Evolutionary conservation across 2,797 vertebrate genomes (phyloP).

Genomic region (Tinamus major): DNA sequence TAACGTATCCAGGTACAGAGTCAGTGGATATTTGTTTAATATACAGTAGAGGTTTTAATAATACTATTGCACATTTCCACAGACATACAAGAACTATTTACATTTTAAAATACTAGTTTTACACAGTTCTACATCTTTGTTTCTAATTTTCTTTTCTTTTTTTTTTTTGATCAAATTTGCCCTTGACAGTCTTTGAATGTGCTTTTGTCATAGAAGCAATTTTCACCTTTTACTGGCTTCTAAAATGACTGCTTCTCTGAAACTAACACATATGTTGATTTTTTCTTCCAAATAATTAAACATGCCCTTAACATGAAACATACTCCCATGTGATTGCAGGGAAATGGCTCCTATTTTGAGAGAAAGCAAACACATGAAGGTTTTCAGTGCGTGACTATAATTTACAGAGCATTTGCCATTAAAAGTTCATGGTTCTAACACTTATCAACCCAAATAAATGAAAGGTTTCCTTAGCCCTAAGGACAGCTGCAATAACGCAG

Average conservation of each 20-base stretch:
- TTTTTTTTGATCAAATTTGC: background rate
- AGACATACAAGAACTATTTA: background rate
- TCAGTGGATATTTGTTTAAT: background rate
- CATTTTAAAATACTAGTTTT: background rate
- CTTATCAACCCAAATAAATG: background rate
- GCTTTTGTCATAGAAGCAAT: background rate
- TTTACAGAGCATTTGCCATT: background rate
- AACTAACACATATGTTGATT: background rate
- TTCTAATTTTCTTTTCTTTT: background rate
- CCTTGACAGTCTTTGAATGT: background rate
- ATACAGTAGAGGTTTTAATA: background rate
- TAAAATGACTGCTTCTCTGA: background rate
- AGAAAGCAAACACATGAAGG: background rate
- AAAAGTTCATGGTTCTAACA: background rate
- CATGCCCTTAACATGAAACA: background rate
- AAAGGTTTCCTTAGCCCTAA: background rate
- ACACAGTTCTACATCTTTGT: background rate
- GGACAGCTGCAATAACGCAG: background rate
- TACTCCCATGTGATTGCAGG: background rate
- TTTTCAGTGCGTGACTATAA: background rate
- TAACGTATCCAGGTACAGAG: background rate
- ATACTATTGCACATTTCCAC: background rate
- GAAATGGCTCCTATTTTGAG: background rate
- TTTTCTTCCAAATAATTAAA: background rate
- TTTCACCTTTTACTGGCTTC: background rate